Evolutionary conservation across 1,140 invertebrate genomes (phyloP).

Genomic region (Antheraea mylitta): DNA sequence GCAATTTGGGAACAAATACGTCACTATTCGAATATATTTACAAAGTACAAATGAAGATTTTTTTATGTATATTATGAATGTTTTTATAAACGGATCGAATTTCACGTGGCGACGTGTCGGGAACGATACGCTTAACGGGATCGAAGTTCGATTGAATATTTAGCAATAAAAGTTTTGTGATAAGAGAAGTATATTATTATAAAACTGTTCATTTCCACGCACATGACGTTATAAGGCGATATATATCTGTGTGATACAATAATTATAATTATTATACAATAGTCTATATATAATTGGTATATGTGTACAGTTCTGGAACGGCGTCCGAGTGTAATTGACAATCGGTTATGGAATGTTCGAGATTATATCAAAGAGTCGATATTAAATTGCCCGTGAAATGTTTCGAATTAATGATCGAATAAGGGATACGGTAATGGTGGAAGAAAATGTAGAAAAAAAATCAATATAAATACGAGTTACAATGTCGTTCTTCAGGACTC

Average conservation of each 20-base stretch:
- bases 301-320: not conserved
- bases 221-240: slow-evolving; percentile 43
- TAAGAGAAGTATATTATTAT: slow-evolving; percentile 43
- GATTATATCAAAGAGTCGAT: slow-evolving; percentile 4
- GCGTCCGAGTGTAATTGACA: not conserved
- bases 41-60: not conserved
- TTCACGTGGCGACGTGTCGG: not conserved
- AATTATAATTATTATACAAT: slow-evolving; percentile 20
- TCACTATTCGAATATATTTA: not conserved
- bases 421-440: too few species aligned
- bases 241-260: slow-evolving; percentile 34
- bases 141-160: slow-evolving; percentile 36
- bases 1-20: not conserved
- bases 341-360: not conserved
- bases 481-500: too few species aligned
- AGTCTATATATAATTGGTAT: not conserved
- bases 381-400: not conserved
- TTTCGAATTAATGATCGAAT: too few species aligned
- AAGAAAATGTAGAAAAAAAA: too few species aligned
- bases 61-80: not conserved
- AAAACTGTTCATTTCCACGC: slow-evolving; percentile 48
- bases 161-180: slow-evolving; percentile 74
- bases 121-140: not conserved
- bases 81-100: not conserved
- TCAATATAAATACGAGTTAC: too few species aligned